Evolutionary conservation across 2,888 invertebrate species (phyloP).

Genomic region (Peribatodes rhomboidaria): DNA sequence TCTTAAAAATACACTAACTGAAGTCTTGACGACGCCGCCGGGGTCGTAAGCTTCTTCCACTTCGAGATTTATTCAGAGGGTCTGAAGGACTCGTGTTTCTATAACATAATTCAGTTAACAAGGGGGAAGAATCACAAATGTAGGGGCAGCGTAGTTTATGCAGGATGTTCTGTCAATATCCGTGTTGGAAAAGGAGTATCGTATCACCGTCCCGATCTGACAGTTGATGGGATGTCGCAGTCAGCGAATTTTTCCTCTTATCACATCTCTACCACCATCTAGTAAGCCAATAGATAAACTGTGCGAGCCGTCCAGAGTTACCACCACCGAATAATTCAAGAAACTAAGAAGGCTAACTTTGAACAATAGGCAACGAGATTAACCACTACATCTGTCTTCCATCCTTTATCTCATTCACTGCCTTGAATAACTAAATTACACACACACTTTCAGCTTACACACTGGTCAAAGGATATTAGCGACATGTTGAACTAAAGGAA

Average conservation of each 20-base stretch:
- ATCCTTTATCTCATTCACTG: too few species aligned
- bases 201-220: background rate
- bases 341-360: background rate
- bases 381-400: too few species aligned
- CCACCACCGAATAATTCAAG: background rate
- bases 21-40: conserved; percentile 28
- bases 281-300: too few species aligned
- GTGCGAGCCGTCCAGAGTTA: background rate
- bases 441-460: background rate
- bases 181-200: background rate
- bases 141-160: conserved; percentile 46
- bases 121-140: conserved; percentile 70
- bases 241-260: too few species aligned
- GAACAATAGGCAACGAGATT: too few species aligned
- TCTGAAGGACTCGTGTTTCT: conserved; percentile 71
- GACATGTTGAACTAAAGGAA: background rate
- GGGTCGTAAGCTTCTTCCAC: conserved; percentile 60
- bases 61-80: conserved; percentile 78
- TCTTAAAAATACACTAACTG: conserved; percentile 50
- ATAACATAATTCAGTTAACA: conserved; percentile 76
- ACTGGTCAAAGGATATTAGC: background rate
- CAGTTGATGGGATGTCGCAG: background rate
- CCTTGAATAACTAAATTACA: background rate
- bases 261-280: too few species aligned
- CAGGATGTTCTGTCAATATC: conserved; percentile 10